Evolutionary conservation across 2,888 invertebrate genomes (phyloP).

Genomic region (Podotricha telesiphe): DNA sequence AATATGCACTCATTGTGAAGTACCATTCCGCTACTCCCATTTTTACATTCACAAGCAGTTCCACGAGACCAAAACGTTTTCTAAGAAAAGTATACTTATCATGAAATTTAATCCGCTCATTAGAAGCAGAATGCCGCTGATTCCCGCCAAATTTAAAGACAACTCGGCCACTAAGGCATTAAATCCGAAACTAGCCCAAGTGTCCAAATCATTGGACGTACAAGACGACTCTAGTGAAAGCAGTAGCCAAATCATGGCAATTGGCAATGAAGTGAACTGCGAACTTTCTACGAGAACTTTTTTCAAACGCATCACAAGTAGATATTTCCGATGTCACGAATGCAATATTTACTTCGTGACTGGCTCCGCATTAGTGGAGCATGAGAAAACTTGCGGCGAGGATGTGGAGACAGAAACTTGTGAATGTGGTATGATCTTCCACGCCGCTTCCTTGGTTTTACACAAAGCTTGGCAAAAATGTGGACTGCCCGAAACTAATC

Average conservation of each 20-base stretch:
- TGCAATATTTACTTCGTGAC: slow-evolving; percentile 38
- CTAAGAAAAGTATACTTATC: slow-evolving; percentile 23
- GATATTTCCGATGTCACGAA: slow-evolving; percentile 25
- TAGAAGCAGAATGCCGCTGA: not conserved
- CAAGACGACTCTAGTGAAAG: not conserved
- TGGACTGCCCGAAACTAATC: not conserved
- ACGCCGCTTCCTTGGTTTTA: slow-evolving; percentile 1
- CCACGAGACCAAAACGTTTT: slow-evolving; percentile 26
- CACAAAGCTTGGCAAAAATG: slow-evolving; percentile 28
- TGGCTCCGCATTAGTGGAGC: slow-evolving; percentile 12
- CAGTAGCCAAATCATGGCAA: not conserved
- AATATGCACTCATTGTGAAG: slow-evolving; percentile 27
- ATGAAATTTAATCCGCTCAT: slow-evolving; percentile 18
- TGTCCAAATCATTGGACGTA: not conserved
- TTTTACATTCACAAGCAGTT: slow-evolving; percentile 18
- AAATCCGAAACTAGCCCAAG: not conserved
- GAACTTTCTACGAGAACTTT: not conserved
- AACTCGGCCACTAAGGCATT: not conserved
- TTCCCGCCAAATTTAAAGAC: not conserved
- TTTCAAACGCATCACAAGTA: not conserved
- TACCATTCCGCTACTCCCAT: slow-evolving; percentile 21
- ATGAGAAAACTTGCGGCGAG: not conserved
- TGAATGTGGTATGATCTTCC: slow-evolving; percentile 27
- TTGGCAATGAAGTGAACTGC: not conserved
- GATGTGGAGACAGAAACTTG: not conserved